Evolutionary conservation across 2,113 vertebrate genomes (phyloP).

Genomic region (Seriola rivoliana): DNA sequence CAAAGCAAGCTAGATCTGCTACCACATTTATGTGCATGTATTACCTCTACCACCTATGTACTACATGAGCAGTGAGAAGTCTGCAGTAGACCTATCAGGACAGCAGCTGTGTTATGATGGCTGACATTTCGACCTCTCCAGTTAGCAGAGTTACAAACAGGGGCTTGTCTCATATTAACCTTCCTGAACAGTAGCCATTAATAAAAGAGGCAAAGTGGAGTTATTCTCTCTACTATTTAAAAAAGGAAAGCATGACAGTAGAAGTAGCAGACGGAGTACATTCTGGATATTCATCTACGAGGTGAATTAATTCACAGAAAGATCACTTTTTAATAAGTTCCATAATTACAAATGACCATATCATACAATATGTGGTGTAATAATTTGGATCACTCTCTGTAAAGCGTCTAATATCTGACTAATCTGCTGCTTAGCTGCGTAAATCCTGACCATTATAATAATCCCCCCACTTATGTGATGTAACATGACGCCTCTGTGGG

Average conservation of each 20-base stretch:
- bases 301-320: slow-evolving; percentile 42
- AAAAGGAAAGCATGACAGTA: background rate
- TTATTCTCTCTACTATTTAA: slow-evolving; percentile 8
- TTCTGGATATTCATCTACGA: slow-evolving; percentile 25
- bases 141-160: slow-evolving; percentile 24
- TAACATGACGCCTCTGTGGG: slow-evolving; percentile 25
- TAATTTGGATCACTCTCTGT: slow-evolving; percentile 54
- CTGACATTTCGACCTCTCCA: slow-evolving; percentile 40
- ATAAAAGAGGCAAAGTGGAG: slow-evolving; percentile 32
- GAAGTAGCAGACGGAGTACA: background rate
- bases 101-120: slow-evolving; percentile 28
- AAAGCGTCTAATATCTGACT: slow-evolving; percentile 65
- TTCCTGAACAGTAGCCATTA: slow-evolving; percentile 33
- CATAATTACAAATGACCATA: slow-evolving; percentile 54
- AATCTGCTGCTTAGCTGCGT: slow-evolving; percentile 68
- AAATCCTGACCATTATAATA: slow-evolving; percentile 67
- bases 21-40: slow-evolving; percentile 6
- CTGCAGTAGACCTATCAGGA: slow-evolving; percentile 12
- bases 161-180: slow-evolving; percentile 50
- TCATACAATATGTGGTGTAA: slow-evolving; percentile 33
- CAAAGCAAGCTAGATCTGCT: background rate
- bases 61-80: background rate
- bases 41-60: background rate
- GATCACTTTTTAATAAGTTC: slow-evolving; percentile 28
- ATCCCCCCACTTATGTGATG: slow-evolving; percentile 50